Base-by-base conservation (phyloP, 2,888 invertebrate genomes). In the Apamea anceps region DNA sequence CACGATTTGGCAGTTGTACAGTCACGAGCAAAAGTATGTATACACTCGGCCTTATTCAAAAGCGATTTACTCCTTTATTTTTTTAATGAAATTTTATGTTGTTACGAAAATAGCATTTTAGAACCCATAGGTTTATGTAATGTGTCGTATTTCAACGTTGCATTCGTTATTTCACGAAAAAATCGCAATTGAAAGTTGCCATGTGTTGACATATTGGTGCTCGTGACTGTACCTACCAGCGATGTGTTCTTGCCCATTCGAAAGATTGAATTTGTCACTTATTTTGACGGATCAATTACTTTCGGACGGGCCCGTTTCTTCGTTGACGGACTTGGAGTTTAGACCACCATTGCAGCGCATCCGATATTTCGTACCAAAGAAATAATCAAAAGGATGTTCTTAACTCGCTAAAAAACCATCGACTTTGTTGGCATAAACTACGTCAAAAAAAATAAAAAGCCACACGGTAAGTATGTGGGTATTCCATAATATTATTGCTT, bases 401-500 rank as follows among this genome's bases (percentile, higher is more conserved):
- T 13, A 63, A 57, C 32, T 51, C 37, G 13, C 10, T 73, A 32
- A 32, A 54, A 63, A 54, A 15, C 65, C 8, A 57, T 10, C 25
- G 13, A 15, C 5, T 32, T 45, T 12, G 18, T 37, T 42, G 32
- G 4, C n/a, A 13, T 62, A 75, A 67, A 67, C 25, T 37, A 21
- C 42, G 25, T 15, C 21, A 32, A 72, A 71, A 60, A 60, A 67
- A 74, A 79, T 13, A 60, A 75, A 75, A 28, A n/a, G 15, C 12
- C 8, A 42, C 57, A 63, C 21, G 15, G 13, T 75, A 72, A 67
- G 54, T 62, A 25, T 65, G 72, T 63, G 63, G 54, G 45, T 75
- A 81, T 78, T 75, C 74, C 74, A 77, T 65, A 75, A 80, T 75
- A 79, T 85, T 68, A 62, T 75, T 72, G 57, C 72, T 67, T 67